Evolutionary conservation across 2,113 vertebrate species (phyloP).

Genomic region (Pipra filicauda): DNA sequence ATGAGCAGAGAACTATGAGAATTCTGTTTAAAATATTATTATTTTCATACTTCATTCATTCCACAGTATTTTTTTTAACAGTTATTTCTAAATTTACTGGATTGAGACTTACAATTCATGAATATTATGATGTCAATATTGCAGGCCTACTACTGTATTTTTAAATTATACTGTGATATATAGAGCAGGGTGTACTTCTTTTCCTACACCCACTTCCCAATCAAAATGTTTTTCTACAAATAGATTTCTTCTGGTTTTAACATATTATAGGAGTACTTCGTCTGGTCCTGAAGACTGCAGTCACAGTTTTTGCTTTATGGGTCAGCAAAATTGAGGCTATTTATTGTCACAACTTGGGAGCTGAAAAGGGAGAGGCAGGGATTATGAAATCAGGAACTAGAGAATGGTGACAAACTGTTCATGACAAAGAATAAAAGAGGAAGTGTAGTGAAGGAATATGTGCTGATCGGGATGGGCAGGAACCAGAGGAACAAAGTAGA

Average conservation of each 20-base stretch:
- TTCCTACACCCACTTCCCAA: neutral
- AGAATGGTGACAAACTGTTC: neutral
- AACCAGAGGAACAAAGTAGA: neutral
- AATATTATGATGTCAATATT: neutral
- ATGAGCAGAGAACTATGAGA: neutral
- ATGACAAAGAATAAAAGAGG: neutral
- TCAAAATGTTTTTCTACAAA: neutral
- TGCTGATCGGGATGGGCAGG: neutral
- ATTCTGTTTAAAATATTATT: neutral
- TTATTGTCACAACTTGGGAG: neutral
- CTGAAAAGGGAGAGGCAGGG: neutral
- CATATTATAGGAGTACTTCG: neutral
- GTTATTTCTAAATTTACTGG: neutral
- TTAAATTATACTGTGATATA: neutral
- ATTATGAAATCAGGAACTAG: neutral
- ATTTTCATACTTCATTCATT: neutral
- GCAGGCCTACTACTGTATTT: neutral
- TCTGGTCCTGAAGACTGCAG: neutral
- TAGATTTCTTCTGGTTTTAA: neutral
- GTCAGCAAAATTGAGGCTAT: neutral
- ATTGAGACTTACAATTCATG: neutral
- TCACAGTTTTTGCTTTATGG: neutral
- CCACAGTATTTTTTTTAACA: neutral
- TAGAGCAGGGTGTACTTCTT: neutral
- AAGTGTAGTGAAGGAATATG: neutral